phyloP scores from a whole-genome alignment of 2,797 vertebrate genomes.

The Coccyzus lansbergi region DNA sequence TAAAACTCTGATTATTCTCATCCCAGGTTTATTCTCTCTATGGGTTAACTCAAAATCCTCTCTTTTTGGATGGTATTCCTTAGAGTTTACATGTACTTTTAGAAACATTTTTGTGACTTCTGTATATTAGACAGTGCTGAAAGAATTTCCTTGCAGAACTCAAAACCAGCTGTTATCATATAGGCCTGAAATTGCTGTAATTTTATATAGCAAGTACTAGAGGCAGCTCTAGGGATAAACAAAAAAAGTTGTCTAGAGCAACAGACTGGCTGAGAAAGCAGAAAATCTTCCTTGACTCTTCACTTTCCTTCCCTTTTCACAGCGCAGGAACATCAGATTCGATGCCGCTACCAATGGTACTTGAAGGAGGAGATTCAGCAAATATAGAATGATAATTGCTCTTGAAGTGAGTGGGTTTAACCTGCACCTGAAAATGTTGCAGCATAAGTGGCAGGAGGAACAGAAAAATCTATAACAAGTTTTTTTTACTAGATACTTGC shows the following conservation, averaged over 20 bases:
- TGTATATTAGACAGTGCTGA: not conserved
- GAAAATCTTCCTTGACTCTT: not conserved
- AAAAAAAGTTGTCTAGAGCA: not conserved
- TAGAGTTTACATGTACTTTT: not conserved
- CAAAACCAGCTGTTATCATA: not conserved
- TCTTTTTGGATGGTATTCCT: not conserved
- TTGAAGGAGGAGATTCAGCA: not conserved
- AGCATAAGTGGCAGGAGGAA: not conserved
- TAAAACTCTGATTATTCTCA: not conserved
- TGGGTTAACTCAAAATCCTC: not conserved
- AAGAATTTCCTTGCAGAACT: not conserved
- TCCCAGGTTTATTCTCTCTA: not conserved
- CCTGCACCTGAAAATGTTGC: not conserved
- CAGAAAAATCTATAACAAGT: not conserved
- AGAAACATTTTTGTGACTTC: not conserved
- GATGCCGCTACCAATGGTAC: not conserved
- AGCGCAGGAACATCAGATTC: not conserved
- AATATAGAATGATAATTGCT: not conserved
- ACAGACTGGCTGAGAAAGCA: not conserved
- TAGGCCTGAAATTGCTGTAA: not conserved
- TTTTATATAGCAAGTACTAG: not conserved
- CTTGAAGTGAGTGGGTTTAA: not conserved
- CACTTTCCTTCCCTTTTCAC: not conserved
- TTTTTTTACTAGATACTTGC: not conserved
- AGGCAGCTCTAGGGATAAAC: not conserved